Evolutionary conservation across 2,113 vertebrate species (phyloP).

Genomic region (Agapornis roseicollis): DNA sequence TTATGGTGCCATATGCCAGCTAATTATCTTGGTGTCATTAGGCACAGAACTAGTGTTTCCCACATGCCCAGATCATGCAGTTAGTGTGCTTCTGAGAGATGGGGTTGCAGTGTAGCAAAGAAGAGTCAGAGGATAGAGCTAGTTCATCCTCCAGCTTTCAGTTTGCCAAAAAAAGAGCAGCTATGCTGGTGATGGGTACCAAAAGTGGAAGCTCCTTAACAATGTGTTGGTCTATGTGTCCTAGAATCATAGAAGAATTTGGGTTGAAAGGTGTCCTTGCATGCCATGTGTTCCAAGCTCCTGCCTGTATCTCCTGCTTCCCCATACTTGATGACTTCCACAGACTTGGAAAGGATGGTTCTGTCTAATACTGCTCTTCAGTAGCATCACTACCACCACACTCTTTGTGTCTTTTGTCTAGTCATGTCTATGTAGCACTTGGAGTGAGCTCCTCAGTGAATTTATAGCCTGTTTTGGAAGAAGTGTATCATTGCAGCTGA

Average conservation of each 20-base stretch:
- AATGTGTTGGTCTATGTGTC: not conserved
- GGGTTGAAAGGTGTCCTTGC: not conserved
- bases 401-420: not conserved
- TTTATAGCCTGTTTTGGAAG: not conserved
- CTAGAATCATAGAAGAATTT: not conserved
- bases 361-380: not conserved
- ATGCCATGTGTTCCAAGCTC: not conserved
- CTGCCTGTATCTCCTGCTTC: not conserved
- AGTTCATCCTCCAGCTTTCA: not conserved
- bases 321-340: not conserved
- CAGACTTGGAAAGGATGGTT: not conserved
- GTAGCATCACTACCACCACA: fast-evolving
- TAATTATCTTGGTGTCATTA: slow-evolving; percentile 31
- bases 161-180: not conserved
- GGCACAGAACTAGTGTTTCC: slow-evolving; percentile 18
- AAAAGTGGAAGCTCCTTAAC: not conserved
- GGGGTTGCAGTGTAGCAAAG: not conserved
- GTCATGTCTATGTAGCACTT: not conserved
- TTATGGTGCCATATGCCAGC: slow-evolving; percentile 20
- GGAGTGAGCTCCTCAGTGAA: not conserved
- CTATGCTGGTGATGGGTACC: not conserved
- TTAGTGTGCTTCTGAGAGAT: slow-evolving; percentile 17
- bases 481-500: not conserved
- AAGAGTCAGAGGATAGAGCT: not conserved
- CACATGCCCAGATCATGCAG: not conserved